Conservation (phyloP, 2,888 invertebrate genomes). For the Sycophila texana region DNA sequence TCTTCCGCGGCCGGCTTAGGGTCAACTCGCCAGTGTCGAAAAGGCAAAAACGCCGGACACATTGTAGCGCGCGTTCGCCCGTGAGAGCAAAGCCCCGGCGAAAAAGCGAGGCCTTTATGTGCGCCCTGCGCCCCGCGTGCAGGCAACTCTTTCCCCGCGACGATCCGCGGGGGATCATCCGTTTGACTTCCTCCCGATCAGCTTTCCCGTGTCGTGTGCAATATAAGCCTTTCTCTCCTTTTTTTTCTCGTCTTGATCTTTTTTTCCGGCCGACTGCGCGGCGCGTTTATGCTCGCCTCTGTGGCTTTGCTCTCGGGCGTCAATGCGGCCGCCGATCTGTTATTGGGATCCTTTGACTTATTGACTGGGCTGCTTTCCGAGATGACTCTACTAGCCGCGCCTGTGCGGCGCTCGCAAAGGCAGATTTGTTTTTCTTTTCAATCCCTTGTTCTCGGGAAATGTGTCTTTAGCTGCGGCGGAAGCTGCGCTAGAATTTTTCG, state of each 20-base stretch:
- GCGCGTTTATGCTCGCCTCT: background rate
- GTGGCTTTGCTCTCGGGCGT: background rate
- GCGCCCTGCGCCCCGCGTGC: no score
- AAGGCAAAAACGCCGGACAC: background rate
- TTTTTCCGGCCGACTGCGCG: background rate
- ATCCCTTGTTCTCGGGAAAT: background rate
- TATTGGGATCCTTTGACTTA: slow-evolving; percentile 33
- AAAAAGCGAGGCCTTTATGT: no score
- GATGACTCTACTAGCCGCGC: background rate
- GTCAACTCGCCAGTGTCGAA: slow-evolving; percentile 4
- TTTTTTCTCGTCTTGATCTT: background rate
- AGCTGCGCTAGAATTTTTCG: no score
- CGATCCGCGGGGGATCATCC: slow-evolving; percentile 13
- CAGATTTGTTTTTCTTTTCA: slow-evolving; percentile 5
- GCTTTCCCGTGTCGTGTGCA: background rate
- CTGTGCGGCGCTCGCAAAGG: no score
- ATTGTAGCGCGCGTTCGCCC: background rate
- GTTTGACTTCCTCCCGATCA: slow-evolving; percentile 26
- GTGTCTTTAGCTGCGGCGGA: no score
- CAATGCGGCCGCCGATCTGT: background rate
- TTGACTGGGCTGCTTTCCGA: background rate
- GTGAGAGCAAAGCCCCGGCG: no score
- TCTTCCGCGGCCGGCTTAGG: background rate
- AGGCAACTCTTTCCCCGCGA: no score
- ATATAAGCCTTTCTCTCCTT: background rate